Conservation (phyloP, 2,888 invertebrate genomes). For the Synanthedon andrenaeformis region DNA sequence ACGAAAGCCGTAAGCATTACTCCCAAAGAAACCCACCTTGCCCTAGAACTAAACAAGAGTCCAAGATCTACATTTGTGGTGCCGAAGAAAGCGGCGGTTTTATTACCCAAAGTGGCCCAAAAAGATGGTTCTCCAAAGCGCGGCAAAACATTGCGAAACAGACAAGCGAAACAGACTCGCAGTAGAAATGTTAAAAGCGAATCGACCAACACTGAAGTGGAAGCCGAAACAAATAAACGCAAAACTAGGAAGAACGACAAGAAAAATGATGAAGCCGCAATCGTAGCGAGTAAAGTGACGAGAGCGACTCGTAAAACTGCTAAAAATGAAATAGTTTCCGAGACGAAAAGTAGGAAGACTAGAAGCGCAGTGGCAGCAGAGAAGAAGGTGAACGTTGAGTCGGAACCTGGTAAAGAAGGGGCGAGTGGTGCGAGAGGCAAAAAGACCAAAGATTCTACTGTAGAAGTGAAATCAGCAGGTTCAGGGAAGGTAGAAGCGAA, state of each 20-base stretch:
- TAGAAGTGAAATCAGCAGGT: no score
- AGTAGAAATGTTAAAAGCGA: neutral
- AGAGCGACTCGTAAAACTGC: neutral
- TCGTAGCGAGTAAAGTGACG: no score
- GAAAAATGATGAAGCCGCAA: no score
- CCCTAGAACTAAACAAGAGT: conserved; percentile 15
- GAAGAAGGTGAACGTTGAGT: no score
- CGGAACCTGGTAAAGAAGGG: no score
- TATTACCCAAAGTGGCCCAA: conserved; percentile 16
- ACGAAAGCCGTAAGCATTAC: neutral
- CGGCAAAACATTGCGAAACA: conserved; percentile 11
- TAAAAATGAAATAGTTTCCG: neutral
- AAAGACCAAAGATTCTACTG: no score
- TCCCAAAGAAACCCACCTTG: no score
- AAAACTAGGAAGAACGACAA: no score
- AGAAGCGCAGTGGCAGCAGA: neutral
- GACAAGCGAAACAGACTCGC: neutral
- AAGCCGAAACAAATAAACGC: no score
- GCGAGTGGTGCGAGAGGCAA: no score
- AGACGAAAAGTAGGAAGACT: neutral
- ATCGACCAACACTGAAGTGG: neutral
- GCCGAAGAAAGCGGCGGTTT: conserved; percentile 29
- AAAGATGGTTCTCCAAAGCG: conserved; percentile 9
- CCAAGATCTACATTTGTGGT: conserved; percentile 27
- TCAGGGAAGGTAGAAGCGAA: no score